These are phyloP conservation scores for Neogobius melanostomus DNA, from an alignment of 2,113 vertebrate species.

Conservation along the genomic window DNA sequence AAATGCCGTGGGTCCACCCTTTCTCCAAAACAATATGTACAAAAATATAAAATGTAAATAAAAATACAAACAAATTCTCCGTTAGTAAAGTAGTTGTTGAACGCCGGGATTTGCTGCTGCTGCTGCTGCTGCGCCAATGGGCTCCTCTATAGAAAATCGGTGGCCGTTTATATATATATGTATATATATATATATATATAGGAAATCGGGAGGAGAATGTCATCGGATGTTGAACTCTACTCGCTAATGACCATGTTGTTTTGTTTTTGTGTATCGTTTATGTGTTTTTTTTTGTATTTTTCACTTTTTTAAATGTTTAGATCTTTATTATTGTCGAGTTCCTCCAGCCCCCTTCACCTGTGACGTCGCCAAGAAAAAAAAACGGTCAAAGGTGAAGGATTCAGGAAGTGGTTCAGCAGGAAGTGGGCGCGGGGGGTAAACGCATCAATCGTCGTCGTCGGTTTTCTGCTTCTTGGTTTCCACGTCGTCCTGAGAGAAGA, in stretches of 20 bases:
- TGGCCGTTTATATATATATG: constrained; percentile 34
- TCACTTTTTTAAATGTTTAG: constrained; percentile 53
- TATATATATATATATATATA: not conserved
- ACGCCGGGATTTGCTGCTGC: constrained; percentile 67
- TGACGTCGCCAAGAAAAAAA: constrained; percentile 22
- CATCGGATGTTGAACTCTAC: constrained; percentile 69
- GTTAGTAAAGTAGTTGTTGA: constrained; percentile 83
- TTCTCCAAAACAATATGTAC: constrained; percentile 95
- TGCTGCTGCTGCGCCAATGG: constrained; percentile 61
- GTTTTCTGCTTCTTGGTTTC: constrained; percentile 97
- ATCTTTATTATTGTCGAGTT: constrained; percentile 45
- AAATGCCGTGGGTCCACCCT: constrained; percentile 76
- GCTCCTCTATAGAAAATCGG: constrained; percentile 73
- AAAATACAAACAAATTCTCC: constrained; percentile 99
- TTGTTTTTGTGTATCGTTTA: not conserved
- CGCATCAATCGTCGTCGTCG: constrained; percentile 89
- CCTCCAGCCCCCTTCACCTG: constrained; percentile 65
- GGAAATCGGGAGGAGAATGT: constrained; percentile 44
- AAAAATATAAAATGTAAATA: constrained; percentile 99
- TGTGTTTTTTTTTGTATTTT: constrained; percentile 36
- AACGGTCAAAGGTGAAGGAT: constrained; percentile 61
- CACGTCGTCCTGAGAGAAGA: constrained; percentile 81
- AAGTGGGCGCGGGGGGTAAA: constrained; percentile 29
- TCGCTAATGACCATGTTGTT: constrained; percentile 86
- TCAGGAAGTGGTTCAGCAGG: constrained; percentile 70